phyloP scores from a whole-genome alignment of 2,888 invertebrate species.

The Sinopyrophorus schimmeli region DNA sequence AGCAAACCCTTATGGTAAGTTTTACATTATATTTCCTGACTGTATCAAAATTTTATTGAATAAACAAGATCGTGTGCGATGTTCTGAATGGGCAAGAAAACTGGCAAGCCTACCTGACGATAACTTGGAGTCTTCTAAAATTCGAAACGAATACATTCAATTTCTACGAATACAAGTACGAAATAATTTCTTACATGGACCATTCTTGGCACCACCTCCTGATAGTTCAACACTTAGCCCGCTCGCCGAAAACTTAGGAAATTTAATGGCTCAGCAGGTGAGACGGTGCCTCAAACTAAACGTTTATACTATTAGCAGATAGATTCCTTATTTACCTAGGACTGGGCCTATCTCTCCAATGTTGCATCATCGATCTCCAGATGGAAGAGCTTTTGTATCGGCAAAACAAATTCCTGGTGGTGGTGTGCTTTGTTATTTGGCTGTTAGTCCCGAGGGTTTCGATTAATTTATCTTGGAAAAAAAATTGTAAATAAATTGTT shows the following conservation, averaged over 20 bases:
- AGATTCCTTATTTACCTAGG: constrained; percentile 57
- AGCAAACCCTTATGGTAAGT: constrained; percentile 51
- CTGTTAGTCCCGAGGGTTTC: constrained; percentile 57
- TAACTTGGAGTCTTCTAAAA: constrained; percentile 53
- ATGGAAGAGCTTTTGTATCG: constrained; percentile 59
- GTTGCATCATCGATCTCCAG: constrained; percentile 58
- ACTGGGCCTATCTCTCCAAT: constrained; percentile 59
- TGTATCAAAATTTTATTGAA: background rate
- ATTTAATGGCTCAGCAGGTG: constrained; percentile 49
- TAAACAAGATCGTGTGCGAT: constrained; percentile 59
- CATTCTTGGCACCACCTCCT: constrained; percentile 57
- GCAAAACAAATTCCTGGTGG: constrained; percentile 59
- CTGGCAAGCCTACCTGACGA: constrained; percentile 55
- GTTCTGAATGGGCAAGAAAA: constrained; percentile 59
- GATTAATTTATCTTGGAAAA: constrained; percentile 19
- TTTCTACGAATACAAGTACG: constrained; percentile 58
- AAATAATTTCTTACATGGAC: constrained; percentile 56
- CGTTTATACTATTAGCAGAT: constrained; percentile 20
- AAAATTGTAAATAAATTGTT: no score
- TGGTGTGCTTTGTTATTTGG: constrained; percentile 61
- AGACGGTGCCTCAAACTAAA: background rate
- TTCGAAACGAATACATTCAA: constrained; percentile 60
- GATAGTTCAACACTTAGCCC: constrained; percentile 49
- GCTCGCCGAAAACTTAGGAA: constrained; percentile 57
- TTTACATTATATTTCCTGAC: constrained; percentile 1